Evolutionary conservation across 2,888 invertebrate genomes (phyloP), one percentile per base, ranked within the genome.

Genomic region (Drosophila neoperkinsi): DNA sequence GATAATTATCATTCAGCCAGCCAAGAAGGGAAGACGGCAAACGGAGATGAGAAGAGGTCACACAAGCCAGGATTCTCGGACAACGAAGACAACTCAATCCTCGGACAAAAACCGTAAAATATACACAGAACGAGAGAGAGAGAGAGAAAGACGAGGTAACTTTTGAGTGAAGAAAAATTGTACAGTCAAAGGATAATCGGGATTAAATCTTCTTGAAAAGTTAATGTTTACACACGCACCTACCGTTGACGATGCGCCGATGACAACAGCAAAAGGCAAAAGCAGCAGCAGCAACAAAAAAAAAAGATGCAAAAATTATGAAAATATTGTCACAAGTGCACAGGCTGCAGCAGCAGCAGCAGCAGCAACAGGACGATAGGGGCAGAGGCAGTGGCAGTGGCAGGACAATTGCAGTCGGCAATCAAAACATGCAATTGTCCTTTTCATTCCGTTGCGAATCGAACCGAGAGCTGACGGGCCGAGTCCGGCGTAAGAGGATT

Each of bases 181-280:
- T 79, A 90, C 90, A 92, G 92, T 92, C 92, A 91, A 90, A 89
- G 92, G 93, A 93, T 93, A 92, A 93, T 92, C 92, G 84, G 93
- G 90, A 90, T 93, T 92, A 93, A 90, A 90, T 91, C 87, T 91
- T 91, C 92, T 93, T 93, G 89, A 91, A 92, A 92, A 93, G 92
- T 93, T 93, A 93, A 93, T 93, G 91, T 92, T 92, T 92, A 90
- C 86, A 88, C 87, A 91, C 92, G 92, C 92, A 92, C 92, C 92
- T 91, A 90, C 92, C 87, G 87, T 85, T 78, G 89, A 78, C 89
- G 70, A 86, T 80, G 77, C 80, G 79, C 68, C 74, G 72, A 75
- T 76, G 75, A 63, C 75, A 64, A 60, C 63, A 52, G 61, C 74
- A 71, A 77, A 75, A 72, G 66, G 69, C 70, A 61, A 46, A 46